Conservation (phyloP, 2,113 vertebrate genomes). For the Benitochromis conjunctus region DNA sequence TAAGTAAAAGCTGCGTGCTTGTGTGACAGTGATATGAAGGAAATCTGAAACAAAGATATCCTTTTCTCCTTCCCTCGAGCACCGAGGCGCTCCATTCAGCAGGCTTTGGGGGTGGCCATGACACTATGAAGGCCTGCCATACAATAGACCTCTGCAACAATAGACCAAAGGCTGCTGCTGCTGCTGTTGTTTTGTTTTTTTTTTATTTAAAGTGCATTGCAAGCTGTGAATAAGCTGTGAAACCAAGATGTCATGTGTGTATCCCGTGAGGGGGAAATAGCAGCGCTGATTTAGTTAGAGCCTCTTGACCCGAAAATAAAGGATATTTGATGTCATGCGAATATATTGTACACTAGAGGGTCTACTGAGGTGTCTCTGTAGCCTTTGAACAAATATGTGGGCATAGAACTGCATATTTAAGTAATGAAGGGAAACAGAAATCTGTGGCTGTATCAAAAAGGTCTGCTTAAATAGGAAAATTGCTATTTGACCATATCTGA, state of each 20-base stretch:
- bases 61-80: constrained; percentile 17
- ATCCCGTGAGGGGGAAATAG: neutral
- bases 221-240: neutral
- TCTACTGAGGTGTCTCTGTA: neutral
- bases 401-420: too few species aligned
- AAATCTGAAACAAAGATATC: constrained; percentile 58
- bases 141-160: constrained; percentile 23
- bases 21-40: constrained; percentile 47
- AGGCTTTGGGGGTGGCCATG: constrained; percentile 5
- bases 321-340: neutral
- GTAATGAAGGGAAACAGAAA: neutral
- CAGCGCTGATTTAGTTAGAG: neutral
- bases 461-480: neutral
- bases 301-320: neutral
- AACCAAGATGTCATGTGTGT: neutral
- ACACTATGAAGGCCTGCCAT: neutral
- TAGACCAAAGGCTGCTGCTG: constrained; percentile 15
- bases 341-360: neutral
- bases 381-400: neutral
- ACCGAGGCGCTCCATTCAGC: neutral
- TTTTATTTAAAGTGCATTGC: constrained; percentile 6
- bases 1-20: constrained; percentile 41
- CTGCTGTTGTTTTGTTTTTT: neutral
- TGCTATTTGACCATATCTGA: neutral
- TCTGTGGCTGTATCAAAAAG: neutral